A percentile compares a stretch with the other conserved stretches of the same genome.
Evolutionary conservation across 2,888 invertebrate species (phyloP).

Genomic region (Napeogenes inachia): DNA sequence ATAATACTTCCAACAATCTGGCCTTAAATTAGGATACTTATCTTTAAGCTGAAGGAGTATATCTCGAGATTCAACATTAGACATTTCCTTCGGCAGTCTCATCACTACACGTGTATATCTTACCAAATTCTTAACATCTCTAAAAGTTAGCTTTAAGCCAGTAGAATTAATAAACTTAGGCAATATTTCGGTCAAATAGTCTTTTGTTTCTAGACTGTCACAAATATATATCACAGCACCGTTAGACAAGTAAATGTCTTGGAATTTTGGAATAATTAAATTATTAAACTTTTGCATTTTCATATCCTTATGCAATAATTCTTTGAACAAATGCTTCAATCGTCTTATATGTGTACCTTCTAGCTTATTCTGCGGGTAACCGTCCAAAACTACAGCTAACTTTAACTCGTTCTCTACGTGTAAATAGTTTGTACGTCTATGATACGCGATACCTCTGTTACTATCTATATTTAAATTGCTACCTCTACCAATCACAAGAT

Average conservation of each 20-base stretch:
- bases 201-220: conserved; percentile 67
- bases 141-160: conserved; percentile 57
- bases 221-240: conserved; percentile 69
- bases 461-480: conserved; percentile 63
- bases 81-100: conserved; percentile 56
- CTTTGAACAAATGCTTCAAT: conserved; percentile 63
- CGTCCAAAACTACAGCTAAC: conserved; percentile 62
- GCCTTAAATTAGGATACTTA: conserved; percentile 56
- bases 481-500: conserved; percentile 45
- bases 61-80: conserved; percentile 55
- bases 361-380: conserved; percentile 62
- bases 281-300: conserved; percentile 59
- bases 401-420: conserved; percentile 65
- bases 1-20: conserved; percentile 66
- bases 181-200: conserved; percentile 58
- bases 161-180: conserved; percentile 63
- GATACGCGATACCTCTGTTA: conserved; percentile 64
- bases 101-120: conserved; percentile 64
- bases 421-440: conserved; percentile 66
- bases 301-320: conserved; percentile 63
- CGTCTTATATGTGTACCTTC: conserved; percentile 64
- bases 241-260: conserved; percentile 65
- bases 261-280: conserved; percentile 63
- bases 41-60: conserved; percentile 50
- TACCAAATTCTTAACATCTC: conserved; percentile 55